Conservation (phyloP, 2,797 vertebrate species). For the Taenioides sp. region DNA sequence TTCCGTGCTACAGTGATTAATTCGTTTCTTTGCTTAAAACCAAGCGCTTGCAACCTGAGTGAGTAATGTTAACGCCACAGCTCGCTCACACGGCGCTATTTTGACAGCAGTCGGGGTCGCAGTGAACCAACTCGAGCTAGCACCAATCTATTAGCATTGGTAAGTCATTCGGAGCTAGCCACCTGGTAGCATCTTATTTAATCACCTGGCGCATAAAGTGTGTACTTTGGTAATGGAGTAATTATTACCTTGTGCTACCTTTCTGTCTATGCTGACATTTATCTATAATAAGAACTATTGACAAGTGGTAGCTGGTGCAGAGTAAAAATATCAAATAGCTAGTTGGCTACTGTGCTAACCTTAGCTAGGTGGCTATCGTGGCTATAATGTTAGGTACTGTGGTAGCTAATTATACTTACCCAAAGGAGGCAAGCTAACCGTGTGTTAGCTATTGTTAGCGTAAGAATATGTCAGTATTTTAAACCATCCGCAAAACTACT, state of each 20-base stretch:
- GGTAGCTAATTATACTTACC: conserved; percentile 73
- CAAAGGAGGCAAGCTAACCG: conserved; percentile 53
- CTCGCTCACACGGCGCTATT: conserved; percentile 72
- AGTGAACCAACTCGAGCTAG: conserved; percentile 64
- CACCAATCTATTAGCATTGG: conserved; percentile 68
- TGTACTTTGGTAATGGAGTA: conserved; percentile 6
- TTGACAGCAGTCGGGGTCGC: conserved; percentile 79
- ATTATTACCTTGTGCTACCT: neutral
- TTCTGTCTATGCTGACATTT: neutral
- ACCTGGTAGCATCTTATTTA: conserved; percentile 37
- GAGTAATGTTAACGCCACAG: conserved; percentile 50
- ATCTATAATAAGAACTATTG: conserved; percentile 1
- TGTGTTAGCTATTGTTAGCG: conserved; percentile 75
- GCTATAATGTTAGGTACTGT: conserved; percentile 46
- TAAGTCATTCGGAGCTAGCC: conserved; percentile 69
- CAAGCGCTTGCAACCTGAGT: conserved; percentile 23
- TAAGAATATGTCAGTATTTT: conserved; percentile 60
- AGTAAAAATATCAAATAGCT: conserved; percentile 63
- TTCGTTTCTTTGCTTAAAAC: conserved; percentile 13
- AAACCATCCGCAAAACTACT: conserved; percentile 43
- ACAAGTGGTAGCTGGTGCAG: conserved; percentile 15
- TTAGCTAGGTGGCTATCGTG: conserved; percentile 54
- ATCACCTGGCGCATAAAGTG: conserved; percentile 35
- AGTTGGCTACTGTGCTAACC: conserved; percentile 66
- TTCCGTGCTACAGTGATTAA: conserved; percentile 10